Evolutionary conservation across 1,140 invertebrate genomes (phyloP), one percentile per base, ranked within the genome.

Genomic region (Microplitis mediator): DNA sequence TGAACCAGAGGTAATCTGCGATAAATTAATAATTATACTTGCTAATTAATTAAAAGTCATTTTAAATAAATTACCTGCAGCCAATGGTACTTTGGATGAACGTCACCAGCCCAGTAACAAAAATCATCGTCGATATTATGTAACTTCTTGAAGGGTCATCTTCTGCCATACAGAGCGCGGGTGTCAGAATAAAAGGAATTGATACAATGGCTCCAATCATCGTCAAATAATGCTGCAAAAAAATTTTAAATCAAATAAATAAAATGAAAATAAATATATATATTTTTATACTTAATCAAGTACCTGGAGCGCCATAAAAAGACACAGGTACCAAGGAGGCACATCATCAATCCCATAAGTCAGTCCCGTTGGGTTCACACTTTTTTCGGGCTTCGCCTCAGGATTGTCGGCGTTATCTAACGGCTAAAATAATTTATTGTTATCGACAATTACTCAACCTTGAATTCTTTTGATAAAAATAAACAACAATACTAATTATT

Each of bases 131-230:
- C 0, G 93, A 94, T 71, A 96, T 94, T 31, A 97, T 92, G 78
- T 95, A 90, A 73, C 91, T 93, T 58, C 91, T 88, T n/a, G 92
- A 90, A 0, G 94, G 93, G 84, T 95, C 93, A 52, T 92, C 90
- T 71, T 93, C 91, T 1, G 88, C 88, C 90, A 97, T 95, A 82
- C 95, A 97, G 2, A 97, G 86, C 0, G 92, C 91, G 2, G 93
- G 93, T 13, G 93, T 93, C 51, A 97, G 82, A 54, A 97, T 92
- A 75, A 96, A 94, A 0, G 95, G 95, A 71, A 95, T 94, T 1
- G 94, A 91, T 0, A 96, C 92, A 35, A 95, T 95, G 0, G 93
- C 93, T 0, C 94, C 94, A 50, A 96, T 94, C 93, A 96, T 95
- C 0, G 94, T 95, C 69, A 96, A 83, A 81, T 95, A 96, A 81